phyloP scores from a whole-genome alignment of 2,797 vertebrate genomes.

The Sebastes hubbsi region DNA sequence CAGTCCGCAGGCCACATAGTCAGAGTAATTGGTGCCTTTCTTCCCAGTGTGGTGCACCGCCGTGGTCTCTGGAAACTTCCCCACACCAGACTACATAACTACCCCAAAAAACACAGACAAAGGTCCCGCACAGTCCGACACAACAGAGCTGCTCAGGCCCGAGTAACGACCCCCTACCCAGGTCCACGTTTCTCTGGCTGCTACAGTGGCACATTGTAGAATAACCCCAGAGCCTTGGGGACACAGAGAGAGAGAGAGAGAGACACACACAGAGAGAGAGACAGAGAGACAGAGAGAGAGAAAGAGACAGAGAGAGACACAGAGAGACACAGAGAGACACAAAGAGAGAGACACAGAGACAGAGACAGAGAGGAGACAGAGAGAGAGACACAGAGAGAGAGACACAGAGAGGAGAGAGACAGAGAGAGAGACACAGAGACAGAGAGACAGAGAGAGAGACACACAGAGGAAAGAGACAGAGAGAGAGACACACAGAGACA shows the following conservation, averaged over 20 bases:
- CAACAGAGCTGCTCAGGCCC: constrained; percentile 78
- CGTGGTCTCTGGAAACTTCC: constrained; percentile 70
- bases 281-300: rapidly evolving
- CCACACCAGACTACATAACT: constrained; percentile 74
- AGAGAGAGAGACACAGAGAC: too few species aligned
- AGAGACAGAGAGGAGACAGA: rapidly evolving
- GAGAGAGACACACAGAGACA: too few species aligned
- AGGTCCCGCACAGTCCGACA: constrained; percentile 69
- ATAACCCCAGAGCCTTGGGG: constrained; percentile 47
- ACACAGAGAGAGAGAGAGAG: not conserved
- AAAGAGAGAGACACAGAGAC: too few species aligned
- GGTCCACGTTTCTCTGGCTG: constrained; percentile 72
- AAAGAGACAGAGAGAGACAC: too few species aligned
- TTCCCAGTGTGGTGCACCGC: constrained; percentile 78
- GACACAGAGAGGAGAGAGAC: too few species aligned
- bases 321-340: too few species aligned
- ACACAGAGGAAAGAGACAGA: too few species aligned
- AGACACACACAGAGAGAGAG: too few species aligned
- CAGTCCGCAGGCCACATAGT: constrained; percentile 75
- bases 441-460: too few species aligned
- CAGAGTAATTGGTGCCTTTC: constrained; percentile 70
- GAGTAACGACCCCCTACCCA: constrained; percentile 82
- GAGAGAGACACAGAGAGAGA: too few species aligned
- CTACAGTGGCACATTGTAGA: constrained; percentile 74
- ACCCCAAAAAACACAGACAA: constrained; percentile 69